These are phyloP conservation scores for Sarcophaga caerulescens DNA, from an alignment of 2,888 invertebrate genomes.

Conservation along the genomic window DNA sequence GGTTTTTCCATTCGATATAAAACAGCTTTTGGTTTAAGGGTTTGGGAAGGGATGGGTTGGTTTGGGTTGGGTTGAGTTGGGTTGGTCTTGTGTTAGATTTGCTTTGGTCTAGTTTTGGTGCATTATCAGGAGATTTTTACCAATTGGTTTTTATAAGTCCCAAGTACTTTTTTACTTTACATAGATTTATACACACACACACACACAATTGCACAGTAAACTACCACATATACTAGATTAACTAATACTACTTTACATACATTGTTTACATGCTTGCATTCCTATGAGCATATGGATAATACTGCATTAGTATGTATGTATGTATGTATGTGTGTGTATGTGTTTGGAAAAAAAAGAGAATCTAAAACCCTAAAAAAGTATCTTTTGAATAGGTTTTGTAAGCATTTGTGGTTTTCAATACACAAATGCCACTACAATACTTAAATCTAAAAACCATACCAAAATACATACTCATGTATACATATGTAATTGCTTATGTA, in stretches of 20 bases:
- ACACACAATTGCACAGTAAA: background rate
- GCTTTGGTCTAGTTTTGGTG: conserved; percentile 48
- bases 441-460: background rate
- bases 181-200: background rate
- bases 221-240: conserved; percentile 4
- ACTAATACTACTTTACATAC: conserved; percentile 27
- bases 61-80: background rate
- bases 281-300: background rate
- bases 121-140: conserved; percentile 52
- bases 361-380: conserved; percentile 51
- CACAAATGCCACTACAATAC: background rate
- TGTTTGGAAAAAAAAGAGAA: background rate
- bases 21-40: background rate
- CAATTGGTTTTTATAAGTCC: conserved; percentile 59
- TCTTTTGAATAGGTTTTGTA: conserved; percentile 55
- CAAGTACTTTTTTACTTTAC: conserved; percentile 37
- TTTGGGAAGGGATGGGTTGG: background rate
- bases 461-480: background rate
- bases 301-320: background rate
- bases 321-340: background rate
- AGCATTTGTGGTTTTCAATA: conserved; percentile 58
- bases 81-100: conserved; percentile 11
- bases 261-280: conserved; percentile 6
- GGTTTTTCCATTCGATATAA: background rate
- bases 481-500: background rate